Evolutionary conservation across 2,888 invertebrate genomes (phyloP).

Genomic region (Blastobasis lacticolella): DNA sequence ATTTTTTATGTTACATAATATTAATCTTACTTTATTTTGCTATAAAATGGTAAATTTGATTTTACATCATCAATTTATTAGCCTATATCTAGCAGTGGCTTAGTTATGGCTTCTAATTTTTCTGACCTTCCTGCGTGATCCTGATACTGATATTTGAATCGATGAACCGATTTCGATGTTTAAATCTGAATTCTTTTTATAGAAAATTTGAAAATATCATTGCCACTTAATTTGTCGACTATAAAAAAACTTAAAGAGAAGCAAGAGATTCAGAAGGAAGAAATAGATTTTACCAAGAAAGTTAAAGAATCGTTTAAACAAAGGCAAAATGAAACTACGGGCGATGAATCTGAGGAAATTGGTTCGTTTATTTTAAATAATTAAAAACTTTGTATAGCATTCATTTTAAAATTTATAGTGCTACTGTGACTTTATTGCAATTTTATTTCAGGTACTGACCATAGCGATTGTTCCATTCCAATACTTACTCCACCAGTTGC

Average conservation of each 20-base stretch:
- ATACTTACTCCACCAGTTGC: not conserved
- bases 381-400: not conserved
- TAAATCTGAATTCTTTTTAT: not conserved
- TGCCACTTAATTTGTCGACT: not conserved
- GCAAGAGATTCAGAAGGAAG: not conserved
- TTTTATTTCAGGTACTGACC: not conserved
- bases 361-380: not conserved
- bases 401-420: not conserved
- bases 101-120: too few species aligned
- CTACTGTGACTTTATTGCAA: not conserved
- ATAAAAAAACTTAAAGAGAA: not conserved
- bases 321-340: not conserved
- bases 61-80: too few species aligned
- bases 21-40: not conserved
- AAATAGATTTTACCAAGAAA: too few species aligned
- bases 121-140: too few species aligned
- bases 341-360: not conserved
- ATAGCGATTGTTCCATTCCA: not conserved
- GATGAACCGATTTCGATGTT: too few species aligned
- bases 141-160: too few species aligned
- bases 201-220: not conserved
- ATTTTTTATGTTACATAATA: not conserved
- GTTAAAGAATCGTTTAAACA: not conserved
- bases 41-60: not conserved
- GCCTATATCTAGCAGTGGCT: too few species aligned